These are phyloP conservation scores for Montipora foliosa DNA, from an alignment of 64 coral and sea anemone genomes.

Conservation along the genomic window DNA sequence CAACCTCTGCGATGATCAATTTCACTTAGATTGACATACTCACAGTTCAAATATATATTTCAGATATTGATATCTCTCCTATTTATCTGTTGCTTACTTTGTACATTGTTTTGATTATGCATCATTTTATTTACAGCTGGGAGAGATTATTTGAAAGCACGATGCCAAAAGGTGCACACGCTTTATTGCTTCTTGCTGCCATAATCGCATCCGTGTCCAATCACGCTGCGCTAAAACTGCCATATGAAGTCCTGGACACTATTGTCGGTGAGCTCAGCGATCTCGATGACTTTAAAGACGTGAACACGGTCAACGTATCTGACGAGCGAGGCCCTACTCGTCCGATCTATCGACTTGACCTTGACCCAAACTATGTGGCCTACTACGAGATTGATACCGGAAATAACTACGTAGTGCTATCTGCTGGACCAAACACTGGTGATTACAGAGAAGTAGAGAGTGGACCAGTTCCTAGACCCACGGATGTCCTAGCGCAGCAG, in stretches of 20 bases:
- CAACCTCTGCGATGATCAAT: too few species aligned
- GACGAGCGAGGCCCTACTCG: background rate
- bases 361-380: constrained; percentile 65
- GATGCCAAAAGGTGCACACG: background rate
- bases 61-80: too few species aligned
- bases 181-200: background rate
- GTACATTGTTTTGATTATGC: too few species aligned
- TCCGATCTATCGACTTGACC: constrained; percentile 72
- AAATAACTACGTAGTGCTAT: constrained; percentile 55
- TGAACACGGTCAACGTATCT: background rate
- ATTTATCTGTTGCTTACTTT: too few species aligned
- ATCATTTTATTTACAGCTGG: too few species aligned
- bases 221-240: background rate
- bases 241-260: background rate
- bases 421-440: constrained; percentile 51
- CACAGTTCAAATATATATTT: too few species aligned
- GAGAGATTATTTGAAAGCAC: too few species aligned
- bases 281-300: background rate
- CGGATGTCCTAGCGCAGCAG: constrained; percentile 10
- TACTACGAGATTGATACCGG: constrained; percentile 67
- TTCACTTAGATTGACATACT: too few species aligned
- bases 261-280: background rate
- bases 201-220: background rate
- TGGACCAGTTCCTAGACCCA: constrained; percentile 50
- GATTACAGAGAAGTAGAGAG: constrained; percentile 62